phyloP scores from a whole-genome alignment of 2,797 vertebrate genomes.

The Babyrousa celebensis region DNA sequence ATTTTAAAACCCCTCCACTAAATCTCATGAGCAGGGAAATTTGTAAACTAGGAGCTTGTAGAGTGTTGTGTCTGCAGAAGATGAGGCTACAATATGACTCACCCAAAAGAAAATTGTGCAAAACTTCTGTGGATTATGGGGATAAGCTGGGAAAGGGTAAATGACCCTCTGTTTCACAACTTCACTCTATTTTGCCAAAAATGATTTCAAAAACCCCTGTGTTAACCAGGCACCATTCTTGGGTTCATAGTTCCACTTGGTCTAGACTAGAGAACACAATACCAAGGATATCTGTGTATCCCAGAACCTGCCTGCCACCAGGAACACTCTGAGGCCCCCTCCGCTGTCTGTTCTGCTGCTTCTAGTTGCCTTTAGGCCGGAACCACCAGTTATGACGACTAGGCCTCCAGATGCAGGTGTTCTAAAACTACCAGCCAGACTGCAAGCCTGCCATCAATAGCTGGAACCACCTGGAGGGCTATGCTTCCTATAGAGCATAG shows the following conservation, averaged over 20 bases:
- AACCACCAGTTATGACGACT: neutral
- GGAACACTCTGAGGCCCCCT: neutral
- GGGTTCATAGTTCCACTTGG: neutral
- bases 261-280: neutral
- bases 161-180: neutral
- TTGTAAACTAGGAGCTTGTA: neutral
- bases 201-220: neutral
- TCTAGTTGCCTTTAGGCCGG: neutral
- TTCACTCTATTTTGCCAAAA: neutral
- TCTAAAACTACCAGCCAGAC: neutral
- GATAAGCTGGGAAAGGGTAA: neutral
- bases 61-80: neutral
- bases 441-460: neutral
- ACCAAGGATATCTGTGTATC: neutral
- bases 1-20: neutral
- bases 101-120: neutral
- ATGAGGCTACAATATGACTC: neutral
- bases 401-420: neutral
- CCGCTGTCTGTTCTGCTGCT: neutral
- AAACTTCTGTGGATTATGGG: neutral
- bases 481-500: neutral
- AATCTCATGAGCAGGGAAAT: neutral
- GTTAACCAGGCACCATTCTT: neutral
- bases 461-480: neutral
- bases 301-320: neutral